These are phyloP conservation scores for Andrena bucephala DNA, from an alignment of 2,888 invertebrate species.

Conservation along the genomic window DNA sequence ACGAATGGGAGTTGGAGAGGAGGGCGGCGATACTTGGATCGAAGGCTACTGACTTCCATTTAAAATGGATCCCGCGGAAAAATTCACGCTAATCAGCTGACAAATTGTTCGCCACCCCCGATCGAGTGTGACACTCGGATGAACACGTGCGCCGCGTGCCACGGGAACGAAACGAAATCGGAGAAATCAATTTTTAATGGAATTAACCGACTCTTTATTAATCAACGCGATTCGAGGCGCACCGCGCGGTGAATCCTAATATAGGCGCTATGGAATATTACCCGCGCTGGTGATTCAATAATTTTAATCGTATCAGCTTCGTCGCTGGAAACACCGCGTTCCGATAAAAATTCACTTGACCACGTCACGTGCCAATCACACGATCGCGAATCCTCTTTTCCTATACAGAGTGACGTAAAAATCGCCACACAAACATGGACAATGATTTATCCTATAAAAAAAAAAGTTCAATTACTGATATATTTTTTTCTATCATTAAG, in stretches of 20 bases:
- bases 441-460: too few species aligned
- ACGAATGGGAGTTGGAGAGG: slow-evolving; percentile 24
- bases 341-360: slow-evolving; percentile 34
- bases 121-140: not conserved
- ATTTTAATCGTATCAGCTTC: slow-evolving; percentile 40
- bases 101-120: slow-evolving; percentile 23
- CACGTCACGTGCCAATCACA: not conserved
- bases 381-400: not conserved
- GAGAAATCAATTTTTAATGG: slow-evolving; percentile 41
- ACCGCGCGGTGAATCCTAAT: slow-evolving; percentile 20
- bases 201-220: slow-evolving; percentile 40
- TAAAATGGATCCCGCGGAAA: slow-evolving; percentile 32
- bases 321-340: slow-evolving; percentile 1
- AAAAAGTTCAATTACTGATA: too few species aligned
- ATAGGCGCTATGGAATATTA: slow-evolving; percentile 25
- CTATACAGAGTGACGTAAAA: too few species aligned
- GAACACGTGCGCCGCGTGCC: not conserved
- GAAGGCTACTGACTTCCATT: slow-evolving; percentile 28
- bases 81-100: slow-evolving; percentile 24
- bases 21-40: slow-evolving; percentile 25
- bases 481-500: too few species aligned
- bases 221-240: slow-evolving; percentile 36
- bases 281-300: slow-evolving; percentile 31
- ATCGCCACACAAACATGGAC: too few species aligned
- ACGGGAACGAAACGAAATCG: slow-evolving; percentile 25